Evolutionary conservation across 2,888 invertebrate genomes (phyloP), one percentile per base, ranked within the genome.

Genomic region (Caenorhabditis wallacei): DNA sequence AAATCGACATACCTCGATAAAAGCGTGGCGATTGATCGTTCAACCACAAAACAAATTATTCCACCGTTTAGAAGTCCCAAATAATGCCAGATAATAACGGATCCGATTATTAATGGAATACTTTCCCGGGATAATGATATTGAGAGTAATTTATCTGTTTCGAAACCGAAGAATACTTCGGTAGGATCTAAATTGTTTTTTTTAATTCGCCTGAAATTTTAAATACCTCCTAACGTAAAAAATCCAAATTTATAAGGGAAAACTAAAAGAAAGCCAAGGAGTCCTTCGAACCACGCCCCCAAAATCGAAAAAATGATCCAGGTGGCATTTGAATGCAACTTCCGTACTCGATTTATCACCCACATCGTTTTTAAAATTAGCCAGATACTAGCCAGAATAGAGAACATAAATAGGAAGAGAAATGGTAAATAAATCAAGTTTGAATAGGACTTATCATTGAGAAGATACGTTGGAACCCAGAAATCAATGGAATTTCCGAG

Each of bases 21-120:
- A 3, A 66, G 8, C 11, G 66, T 66, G 16, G 66, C 66, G 53
- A 66, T 20, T 10, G 66, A 53, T 35, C 70, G 1, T 35, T 70
- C 70, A 1, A 70, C 5, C 5, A 70, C 70, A 18, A 70, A 59
- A 22, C 43, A 43, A 0, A 59, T 20, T n/a, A 70, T 70, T 48
- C 70, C 70, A 7, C 59, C 20, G 24, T 35, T 59, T 10, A 70
- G 8, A 1, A 70, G n/a, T 0, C 70, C 70, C 57, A 70, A 46
- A 35, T 70, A 70, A 48, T 70, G 70, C 70, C 70, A 70, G 1
- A 70, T 46, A 0, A 70, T 18, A n/a, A 70, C n/a, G 3, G 70
- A 48, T n/a, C 70, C 70, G 8, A 70, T 0, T 0, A 70, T n/a
- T 59, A 70, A 35, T 20, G 70, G 70, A 22, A 11, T 48, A 18